Evolutionary conservation across 35 echinoderm and acorn worm species (phyloP).

Genomic region (Apostichopus parvimensis): DNA sequence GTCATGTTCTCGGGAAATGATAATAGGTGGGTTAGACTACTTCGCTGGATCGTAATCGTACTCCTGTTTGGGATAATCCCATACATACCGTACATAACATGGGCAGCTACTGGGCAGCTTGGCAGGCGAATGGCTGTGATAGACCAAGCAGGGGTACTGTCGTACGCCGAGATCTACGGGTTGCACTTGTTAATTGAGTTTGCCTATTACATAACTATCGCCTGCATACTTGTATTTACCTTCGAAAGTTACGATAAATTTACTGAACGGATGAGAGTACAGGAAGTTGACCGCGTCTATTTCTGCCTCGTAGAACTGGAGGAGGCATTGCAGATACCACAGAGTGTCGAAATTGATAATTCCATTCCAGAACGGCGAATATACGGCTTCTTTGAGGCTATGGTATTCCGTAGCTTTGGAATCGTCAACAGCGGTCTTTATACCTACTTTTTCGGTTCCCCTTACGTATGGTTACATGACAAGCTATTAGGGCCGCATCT

Average conservation of each 20-base stretch:
- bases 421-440: conserved; percentile 20
- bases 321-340: conserved; percentile 36
- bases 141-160: conserved; percentile 54
- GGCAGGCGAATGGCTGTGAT: conserved; percentile 49
- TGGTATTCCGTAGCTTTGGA: conserved; percentile 62
- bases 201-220: conserved; percentile 46
- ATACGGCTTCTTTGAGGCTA: conserved; percentile 57
- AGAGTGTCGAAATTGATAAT: conserved; percentile 32
- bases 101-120: conserved; percentile 47
- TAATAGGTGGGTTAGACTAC: conserved; percentile 30
- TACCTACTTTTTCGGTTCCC: conserved; percentile 45
- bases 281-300: conserved; percentile 43
- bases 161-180: conserved; percentile 6
- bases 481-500: neutral
- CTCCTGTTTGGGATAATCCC: conserved; percentile 66
- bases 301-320: conserved; percentile 50
- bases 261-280: conserved; percentile 27
- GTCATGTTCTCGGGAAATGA: conserved; percentile 58
- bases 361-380: neutral
- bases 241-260: conserved; percentile 41
- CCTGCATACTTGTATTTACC: conserved; percentile 36
- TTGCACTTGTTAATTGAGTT: conserved; percentile 66
- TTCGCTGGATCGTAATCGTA: conserved; percentile 61
- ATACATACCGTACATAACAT: conserved; percentile 70
- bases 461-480: conserved; percentile 34